These are phyloP conservation scores for Aeoliscus strigatus DNA, from an alignment of 2,797 vertebrate species.

Conservation along the genomic window DNA sequence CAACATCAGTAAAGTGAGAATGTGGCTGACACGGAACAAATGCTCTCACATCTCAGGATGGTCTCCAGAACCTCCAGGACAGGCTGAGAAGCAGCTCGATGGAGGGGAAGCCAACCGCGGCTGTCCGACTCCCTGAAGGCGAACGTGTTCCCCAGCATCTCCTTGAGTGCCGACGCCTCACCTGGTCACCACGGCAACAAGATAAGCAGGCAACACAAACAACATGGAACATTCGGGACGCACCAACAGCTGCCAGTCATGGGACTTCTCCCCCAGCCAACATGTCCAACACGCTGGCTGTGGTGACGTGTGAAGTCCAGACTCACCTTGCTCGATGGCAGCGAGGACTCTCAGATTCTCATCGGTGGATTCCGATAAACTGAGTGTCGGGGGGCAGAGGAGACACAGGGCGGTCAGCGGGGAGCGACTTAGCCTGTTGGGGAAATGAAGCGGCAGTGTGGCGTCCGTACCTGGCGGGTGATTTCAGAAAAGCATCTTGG, in stretches of 20 bases:
- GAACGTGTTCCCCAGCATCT: conserved; percentile 69
- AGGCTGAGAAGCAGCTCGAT: conserved; percentile 75
- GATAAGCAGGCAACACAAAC: not conserved
- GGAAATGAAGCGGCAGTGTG: too few species aligned
- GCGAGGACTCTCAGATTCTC: conserved; percentile 76
- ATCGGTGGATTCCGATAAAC: conserved; percentile 70
- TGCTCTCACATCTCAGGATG: conserved; percentile 73
- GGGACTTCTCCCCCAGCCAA: not conserved
- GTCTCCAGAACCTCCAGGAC: conserved; percentile 79
- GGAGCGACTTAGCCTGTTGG: not conserved
- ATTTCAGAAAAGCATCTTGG: conserved; percentile 56
- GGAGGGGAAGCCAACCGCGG: conserved; percentile 82
- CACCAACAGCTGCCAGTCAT: not conserved
- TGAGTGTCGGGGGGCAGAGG: conserved; percentile 27
- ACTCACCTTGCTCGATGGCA: conserved; percentile 78
- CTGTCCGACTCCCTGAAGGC: conserved; percentile 82
- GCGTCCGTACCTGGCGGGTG: conserved; percentile 68
- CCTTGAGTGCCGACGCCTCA: conserved; percentile 74
- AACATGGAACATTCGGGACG: too few species aligned
- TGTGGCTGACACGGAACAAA: fast-evolving
- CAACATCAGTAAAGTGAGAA: too few species aligned
- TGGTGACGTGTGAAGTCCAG: not conserved
- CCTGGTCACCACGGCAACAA: conserved; percentile 57
- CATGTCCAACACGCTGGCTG: too few species aligned
- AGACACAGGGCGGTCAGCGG: conserved; percentile 3